These are phyloP conservation scores for Metalampra italica DNA, from an alignment of 2,888 invertebrate species.

Conservation along the genomic window DNA sequence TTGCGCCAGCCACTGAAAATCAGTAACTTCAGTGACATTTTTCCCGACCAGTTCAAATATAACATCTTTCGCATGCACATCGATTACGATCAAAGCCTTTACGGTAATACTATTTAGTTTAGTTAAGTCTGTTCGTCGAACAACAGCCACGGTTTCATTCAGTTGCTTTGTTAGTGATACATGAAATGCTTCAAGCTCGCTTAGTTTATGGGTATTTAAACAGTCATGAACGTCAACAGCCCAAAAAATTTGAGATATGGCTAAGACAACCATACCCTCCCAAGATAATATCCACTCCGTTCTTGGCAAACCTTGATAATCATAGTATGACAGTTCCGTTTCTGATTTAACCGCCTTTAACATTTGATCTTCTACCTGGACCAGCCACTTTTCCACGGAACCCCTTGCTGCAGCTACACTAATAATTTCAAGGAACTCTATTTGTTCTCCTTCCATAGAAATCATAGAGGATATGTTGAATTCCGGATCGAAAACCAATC, in stretches of 20 bases:
- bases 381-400: conserved; percentile 92
- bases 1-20: conserved; percentile 92
- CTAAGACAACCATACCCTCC: conserved; percentile 91
- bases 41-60: conserved; percentile 82
- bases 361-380: conserved; percentile 91
- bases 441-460: conserved; percentile 86
- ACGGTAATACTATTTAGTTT: conserved; percentile 87
- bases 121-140: conserved; percentile 83
- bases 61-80: conserved; percentile 92
- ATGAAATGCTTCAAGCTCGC: conserved; percentile 78
- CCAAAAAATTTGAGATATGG: conserved; percentile 91
- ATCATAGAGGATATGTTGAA: conserved; percentile 87
- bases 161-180: conserved; percentile 80
- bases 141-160: conserved; percentile 85
- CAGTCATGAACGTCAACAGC: conserved; percentile 86
- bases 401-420: conserved; percentile 86
- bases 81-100: conserved; percentile 89
- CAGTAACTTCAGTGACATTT: conserved; percentile 82
- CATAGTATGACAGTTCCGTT: conserved; percentile 81
- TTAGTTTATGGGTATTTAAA: conserved; percentile 77
- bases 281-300: conserved; percentile 86
- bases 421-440: conserved; percentile 79
- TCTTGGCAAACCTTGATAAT: conserved; percentile 78
- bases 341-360: conserved; percentile 83
- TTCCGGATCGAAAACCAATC: conserved; percentile 83